Percentiles rank a stretch among this genome's conserved stretches.
Evolutionary conservation across 2,113 vertebrate species (phyloP).

Genomic region (Eudyptes chrysolophus): DNA sequence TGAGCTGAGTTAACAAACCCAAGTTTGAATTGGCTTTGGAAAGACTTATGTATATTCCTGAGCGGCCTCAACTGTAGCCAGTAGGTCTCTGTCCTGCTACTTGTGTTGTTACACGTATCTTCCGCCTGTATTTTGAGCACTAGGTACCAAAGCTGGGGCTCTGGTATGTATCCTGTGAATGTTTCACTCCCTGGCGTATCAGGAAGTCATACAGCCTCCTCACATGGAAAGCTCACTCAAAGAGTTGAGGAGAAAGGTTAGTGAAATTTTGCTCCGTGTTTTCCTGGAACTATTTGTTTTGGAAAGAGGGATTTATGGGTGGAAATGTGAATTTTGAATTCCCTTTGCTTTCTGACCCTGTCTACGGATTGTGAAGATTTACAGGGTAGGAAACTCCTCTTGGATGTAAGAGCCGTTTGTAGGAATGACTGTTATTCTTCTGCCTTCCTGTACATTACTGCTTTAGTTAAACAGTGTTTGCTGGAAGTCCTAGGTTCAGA

Average conservation of each 20-base stretch:
- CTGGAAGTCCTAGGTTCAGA: neutral
- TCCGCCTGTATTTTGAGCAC: neutral
- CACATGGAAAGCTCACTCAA: neutral
- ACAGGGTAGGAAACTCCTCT: neutral
- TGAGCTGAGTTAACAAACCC: neutral
- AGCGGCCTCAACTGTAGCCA: neutral
- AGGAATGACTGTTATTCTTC: neutral
- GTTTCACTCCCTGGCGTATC: neutral
- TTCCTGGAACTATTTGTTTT: neutral
- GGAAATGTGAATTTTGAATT: neutral
- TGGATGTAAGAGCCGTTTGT: neutral
- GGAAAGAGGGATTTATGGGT: neutral
- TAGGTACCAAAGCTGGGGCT: neutral
- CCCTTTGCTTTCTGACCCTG: neutral
- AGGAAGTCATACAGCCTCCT: neutral
- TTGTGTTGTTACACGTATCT: neutral
- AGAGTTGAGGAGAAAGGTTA: neutral
- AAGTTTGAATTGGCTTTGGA: neutral
- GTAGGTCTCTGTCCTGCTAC: neutral
- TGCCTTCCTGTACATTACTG: neutral
- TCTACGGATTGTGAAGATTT: neutral
- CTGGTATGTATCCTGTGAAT: neutral
- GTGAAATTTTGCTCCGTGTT: neutral
- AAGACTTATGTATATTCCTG: neutral
- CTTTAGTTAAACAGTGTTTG: neutral